Conservation (phyloP, 2,888 invertebrate genomes). For the Drosophila emarginata region DNA sequence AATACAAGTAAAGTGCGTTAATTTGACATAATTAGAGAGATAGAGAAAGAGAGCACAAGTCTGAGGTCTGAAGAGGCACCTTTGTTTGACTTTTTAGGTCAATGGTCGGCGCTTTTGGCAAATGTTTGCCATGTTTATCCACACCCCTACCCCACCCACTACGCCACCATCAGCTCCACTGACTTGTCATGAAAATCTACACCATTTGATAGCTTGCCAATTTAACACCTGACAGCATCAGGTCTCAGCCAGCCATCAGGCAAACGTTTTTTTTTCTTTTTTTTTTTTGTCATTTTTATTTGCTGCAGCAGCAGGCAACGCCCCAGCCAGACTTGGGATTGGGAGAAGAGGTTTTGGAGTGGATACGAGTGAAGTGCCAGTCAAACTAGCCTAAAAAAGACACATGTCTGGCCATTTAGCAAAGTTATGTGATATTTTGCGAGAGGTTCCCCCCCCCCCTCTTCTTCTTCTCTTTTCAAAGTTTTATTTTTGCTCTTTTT, state of each 20-base stretch:
- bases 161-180: background rate
- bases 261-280: no score
- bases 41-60: background rate
- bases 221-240: slow-evolving; percentile 67
- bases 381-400: slow-evolving; percentile 33
- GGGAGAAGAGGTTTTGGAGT: background rate
- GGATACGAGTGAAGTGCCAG: background rate
- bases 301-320: slow-evolving; percentile 47
- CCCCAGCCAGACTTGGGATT: slow-evolving; percentile 35
- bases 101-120: slow-evolving; percentile 58
- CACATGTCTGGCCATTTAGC: slow-evolving; percentile 66
- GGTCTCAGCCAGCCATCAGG: slow-evolving; percentile 17
- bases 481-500: slow-evolving; percentile 2
- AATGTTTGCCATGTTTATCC: slow-evolving; percentile 54
- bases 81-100: slow-evolving; percentile 60
- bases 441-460: slow-evolving; percentile 18
- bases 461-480: no score
- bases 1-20: slow-evolving; percentile 53
- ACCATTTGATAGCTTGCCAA: slow-evolving; percentile 60
- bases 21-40: slow-evolving; percentile 62
- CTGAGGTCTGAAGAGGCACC: slow-evolving; percentile 21
- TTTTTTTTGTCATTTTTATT: no score
- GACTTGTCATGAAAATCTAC: slow-evolving; percentile 44
- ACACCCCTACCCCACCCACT: no score
- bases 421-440: slow-evolving; percentile 47